A percentile compares a stretch with the other conserved stretches of the same genome.
Conservation (phyloP, 2,797 vertebrate species). For the Enteromius unitaeniatus region DNA sequence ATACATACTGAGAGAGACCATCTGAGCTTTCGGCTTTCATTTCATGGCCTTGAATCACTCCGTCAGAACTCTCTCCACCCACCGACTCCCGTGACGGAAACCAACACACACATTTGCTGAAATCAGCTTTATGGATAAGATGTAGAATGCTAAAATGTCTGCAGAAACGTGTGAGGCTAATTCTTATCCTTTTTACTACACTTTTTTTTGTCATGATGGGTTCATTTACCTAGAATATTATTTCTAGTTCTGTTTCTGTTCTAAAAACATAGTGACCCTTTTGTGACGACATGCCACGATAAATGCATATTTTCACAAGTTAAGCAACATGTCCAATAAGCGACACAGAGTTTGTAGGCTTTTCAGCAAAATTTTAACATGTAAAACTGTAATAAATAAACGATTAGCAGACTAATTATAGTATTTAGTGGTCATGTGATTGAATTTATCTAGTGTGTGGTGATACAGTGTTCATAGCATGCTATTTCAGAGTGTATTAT, state of each 20-base stretch:
- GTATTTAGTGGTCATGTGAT: background rate
- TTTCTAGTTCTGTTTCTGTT: background rate
- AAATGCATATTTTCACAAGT: background rate
- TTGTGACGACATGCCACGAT: background rate
- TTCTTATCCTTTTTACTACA: background rate
- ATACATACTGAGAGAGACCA: slow-evolving; percentile 49
- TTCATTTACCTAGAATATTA: background rate
- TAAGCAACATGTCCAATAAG: background rate
- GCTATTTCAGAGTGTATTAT: background rate
- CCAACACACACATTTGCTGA: slow-evolving; percentile 42
- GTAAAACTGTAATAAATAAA: background rate
- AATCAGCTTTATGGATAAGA: slow-evolving; percentile 38
- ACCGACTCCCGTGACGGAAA: slow-evolving; percentile 40
- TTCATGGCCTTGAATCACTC: slow-evolving; percentile 53
- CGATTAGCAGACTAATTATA: background rate
- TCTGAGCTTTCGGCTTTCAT: slow-evolving; percentile 40
- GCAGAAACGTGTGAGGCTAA: background rate
- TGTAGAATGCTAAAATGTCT: slow-evolving; percentile 20
- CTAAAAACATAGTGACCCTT: background rate
- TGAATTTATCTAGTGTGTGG: background rate
- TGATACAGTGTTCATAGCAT: background rate
- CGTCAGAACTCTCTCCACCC: slow-evolving; percentile 41
- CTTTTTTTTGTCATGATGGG: background rate
- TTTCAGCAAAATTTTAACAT: background rate
- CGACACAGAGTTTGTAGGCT: background rate